Conservation (phyloP, 2,797 vertebrate species). For the Podargus strigoides region DNA sequence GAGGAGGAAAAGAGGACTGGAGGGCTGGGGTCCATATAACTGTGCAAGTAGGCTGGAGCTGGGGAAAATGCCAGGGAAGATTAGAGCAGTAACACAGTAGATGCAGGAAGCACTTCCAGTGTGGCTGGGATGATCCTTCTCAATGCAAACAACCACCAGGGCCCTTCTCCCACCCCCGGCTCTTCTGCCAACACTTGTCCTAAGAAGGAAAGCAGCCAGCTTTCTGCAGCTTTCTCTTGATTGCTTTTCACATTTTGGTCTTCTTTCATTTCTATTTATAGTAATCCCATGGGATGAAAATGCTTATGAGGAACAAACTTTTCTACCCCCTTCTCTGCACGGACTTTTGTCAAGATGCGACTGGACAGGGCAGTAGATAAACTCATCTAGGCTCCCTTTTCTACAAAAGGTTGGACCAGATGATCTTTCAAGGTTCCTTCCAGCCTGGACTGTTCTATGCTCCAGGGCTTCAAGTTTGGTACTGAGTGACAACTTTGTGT, state of each 20-base stretch:
- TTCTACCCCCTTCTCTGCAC: neutral
- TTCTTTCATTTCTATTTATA: neutral
- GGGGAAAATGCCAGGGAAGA: neutral
- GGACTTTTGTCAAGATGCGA: fast-evolving
- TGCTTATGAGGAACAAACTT: neutral
- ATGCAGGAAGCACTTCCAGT: neutral
- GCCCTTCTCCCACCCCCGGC: neutral
- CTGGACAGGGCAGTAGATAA: neutral
- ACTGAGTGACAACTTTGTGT: neutral
- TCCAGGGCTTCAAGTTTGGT: neutral
- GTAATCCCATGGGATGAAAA: neutral
- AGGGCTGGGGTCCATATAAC: fast-evolving
- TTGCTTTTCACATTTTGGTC: neutral
- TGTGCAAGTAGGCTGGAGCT: neutral
- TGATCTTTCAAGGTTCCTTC: neutral
- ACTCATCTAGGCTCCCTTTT: neutral
- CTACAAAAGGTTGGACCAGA: neutral
- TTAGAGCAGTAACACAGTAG: neutral
- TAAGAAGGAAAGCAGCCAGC: neutral
- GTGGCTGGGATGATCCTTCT: neutral
- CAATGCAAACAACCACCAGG: fast-evolving
- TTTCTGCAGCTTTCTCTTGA: neutral
- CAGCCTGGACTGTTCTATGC: neutral
- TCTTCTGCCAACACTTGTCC: neutral
- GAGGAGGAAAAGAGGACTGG: neutral